Base-by-base conservation (phyloP, 2,888 invertebrate genomes). In the Leptopilina drosophilae region DNA sequence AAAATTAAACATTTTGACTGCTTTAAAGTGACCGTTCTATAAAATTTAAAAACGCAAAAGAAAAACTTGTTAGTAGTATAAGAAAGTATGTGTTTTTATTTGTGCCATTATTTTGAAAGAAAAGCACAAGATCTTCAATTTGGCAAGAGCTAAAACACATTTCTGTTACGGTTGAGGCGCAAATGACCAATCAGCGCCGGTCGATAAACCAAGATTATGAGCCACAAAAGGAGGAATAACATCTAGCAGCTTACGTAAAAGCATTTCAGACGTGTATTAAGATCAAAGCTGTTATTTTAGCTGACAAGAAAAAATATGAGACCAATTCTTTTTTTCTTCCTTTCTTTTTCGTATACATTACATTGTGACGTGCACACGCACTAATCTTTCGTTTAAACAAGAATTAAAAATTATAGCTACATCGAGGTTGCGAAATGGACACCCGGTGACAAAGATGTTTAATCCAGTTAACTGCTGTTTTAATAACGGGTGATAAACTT, bases 151-250 rank as follows among this genome's bases (percentile, higher is more conserved):
- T 33, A n/a, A 56, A 53, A n/a, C n/a, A 73, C 53, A 53, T 69
- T 69, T 26, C 14, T 14, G 26, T 69, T 53, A 69, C 69, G 14
- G 69, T 53, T 12, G 26, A 49, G 53, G 69, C 53, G 69, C 49
- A 69, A 69, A 69, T 69, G 49, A 69, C 69, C 69, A 53, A 53
- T 69, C 53, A 14, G 26, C 49, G 69, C 20, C 69, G 69, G 53
- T 69, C 69, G 69, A 53, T 69, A 69, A 49, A 69, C 46, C 69
- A 26, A 69, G 53, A 69, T 69, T 69, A 69, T 6, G 69, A 69
- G 69, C 69, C 26, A 53, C 69, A 69, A 53, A 53, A 69, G 49
- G 49, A 69, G 49, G 69, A 69, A 49, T 69, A 69, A 53, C 49
- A 69, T 53, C 49, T 49, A 49, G 26, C 26, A 67, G 67, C 67